phyloP scores from a whole-genome alignment of 2,888 invertebrate genomes.

The Villa cingulata region DNA sequence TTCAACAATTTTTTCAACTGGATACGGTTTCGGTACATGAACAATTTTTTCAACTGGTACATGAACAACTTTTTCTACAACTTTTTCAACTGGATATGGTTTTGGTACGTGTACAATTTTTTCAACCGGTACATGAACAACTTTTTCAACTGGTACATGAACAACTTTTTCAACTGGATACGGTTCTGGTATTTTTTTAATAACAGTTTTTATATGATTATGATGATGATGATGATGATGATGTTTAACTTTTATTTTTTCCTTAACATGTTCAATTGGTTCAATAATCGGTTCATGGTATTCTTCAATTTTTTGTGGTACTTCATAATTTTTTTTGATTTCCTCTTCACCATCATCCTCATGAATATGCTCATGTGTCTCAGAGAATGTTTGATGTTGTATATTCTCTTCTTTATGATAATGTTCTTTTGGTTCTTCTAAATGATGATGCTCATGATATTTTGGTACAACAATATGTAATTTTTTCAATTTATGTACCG shows the following conservation, averaged over 20 bases:
- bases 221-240: conserved; percentile 54
- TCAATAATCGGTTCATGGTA: not conserved
- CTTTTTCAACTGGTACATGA: conserved; percentile 39
- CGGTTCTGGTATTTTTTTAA: conserved; percentile 41
- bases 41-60: conserved; percentile 30
- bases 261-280: conserved; percentile 16
- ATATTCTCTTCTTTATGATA: conserved; percentile 19
- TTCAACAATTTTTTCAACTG: conserved; percentile 35
- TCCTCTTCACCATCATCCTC: not conserved
- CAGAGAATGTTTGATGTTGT: conserved; percentile 28
- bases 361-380: conserved; percentile 25
- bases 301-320: conserved; percentile 13
- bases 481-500: conserved; percentile 18
- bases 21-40: conserved; percentile 35
- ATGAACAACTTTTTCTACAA: conserved; percentile 34
- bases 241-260: conserved; percentile 38
- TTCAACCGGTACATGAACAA: conserved; percentile 37
- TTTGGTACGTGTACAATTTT: conserved; percentile 45
- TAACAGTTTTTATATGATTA: conserved; percentile 46
- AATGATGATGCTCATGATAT: conserved; percentile 12
- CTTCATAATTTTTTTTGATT: not conserved
- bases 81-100: conserved; percentile 32
- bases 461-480: conserved; percentile 14
- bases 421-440: conserved; percentile 13
- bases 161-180: conserved; percentile 39